Conservation (phyloP, 2,113 vertebrate genomes). For the Pygathrix nemaeus region DNA sequence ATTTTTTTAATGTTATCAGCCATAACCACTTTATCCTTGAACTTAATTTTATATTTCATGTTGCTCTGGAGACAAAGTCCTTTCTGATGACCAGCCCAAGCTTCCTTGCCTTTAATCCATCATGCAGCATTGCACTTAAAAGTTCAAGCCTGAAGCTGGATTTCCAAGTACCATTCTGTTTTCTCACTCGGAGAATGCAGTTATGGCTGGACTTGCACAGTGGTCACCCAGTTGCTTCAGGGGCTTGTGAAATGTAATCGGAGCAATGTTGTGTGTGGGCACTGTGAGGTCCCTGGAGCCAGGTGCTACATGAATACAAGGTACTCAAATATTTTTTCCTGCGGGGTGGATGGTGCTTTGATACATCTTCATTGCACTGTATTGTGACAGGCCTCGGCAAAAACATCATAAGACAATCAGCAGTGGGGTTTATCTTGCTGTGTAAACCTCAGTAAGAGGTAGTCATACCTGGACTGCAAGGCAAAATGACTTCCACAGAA, state of each 20-base stretch:
- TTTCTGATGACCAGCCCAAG: neutral
- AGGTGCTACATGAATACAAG: conserved; percentile 41
- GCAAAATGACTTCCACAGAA: neutral
- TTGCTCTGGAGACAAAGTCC: neutral
- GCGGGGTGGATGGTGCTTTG: neutral
- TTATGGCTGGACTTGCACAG: conserved; percentile 9
- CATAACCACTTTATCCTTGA: neutral
- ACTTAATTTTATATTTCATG: conserved; percentile 23
- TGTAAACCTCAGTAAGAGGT: conserved; percentile 19
- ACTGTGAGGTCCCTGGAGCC: conserved; percentile 40
- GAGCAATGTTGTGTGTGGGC: conserved; percentile 36
- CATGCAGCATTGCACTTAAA: neutral
- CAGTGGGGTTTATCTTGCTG: conserved; percentile 14
- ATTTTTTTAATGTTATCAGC: neutral
- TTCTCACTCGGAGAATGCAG: neutral
- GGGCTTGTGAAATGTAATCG: conserved; percentile 54
- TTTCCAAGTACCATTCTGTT: neutral
- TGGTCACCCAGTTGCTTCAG: neutral
- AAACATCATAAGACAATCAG: conserved; percentile 15
- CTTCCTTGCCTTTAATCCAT: conserved; percentile 17
- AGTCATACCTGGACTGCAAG: neutral
- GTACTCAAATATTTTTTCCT: conserved; percentile 40
- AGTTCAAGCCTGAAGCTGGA: neutral
- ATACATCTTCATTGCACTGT: conserved; percentile 4
- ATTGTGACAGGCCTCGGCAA: neutral